Conservation (phyloP, 2,113 vertebrate genomes). For the Balaeniceps rex region DNA sequence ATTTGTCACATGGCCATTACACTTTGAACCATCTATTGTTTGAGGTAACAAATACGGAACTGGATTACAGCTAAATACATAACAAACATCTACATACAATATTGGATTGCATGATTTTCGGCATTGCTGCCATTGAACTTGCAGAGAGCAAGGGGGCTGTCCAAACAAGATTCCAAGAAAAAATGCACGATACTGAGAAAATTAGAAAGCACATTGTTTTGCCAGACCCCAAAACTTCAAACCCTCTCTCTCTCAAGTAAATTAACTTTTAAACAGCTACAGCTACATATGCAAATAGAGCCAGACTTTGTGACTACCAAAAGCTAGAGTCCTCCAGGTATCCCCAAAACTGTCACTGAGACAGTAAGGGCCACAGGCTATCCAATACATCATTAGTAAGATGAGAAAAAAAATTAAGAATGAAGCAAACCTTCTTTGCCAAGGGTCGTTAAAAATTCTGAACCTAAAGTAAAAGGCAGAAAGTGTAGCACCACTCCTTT, state of each 20-base stretch:
- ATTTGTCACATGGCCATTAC: conserved; percentile 59
- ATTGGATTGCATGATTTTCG: neutral
- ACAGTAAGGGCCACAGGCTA: neutral
- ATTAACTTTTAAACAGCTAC: neutral
- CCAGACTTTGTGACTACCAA: neutral
- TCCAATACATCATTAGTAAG: neutral
- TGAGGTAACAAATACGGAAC: neutral
- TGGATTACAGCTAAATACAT: conserved; percentile 23
- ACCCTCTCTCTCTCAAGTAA: neutral
- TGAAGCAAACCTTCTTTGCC: neutral
- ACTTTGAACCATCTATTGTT: conserved; percentile 37
- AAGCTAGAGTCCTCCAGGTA: neutral
- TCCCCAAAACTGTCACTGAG: neutral
- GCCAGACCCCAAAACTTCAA: neutral
- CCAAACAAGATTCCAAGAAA: neutral
- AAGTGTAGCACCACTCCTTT: neutral
- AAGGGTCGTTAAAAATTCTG: neutral
- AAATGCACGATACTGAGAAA: neutral
- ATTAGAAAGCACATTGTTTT: neutral
- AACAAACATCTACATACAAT: neutral
- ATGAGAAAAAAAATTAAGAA: neutral
- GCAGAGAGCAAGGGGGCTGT: neutral
- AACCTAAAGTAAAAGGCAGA: neutral
- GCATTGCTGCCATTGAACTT: neutral
- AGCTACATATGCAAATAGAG: neutral